These are phyloP conservation scores for Lepisosteus osseus DNA, from an alignment of 2,113 vertebrate species.

Conservation along the genomic window DNA sequence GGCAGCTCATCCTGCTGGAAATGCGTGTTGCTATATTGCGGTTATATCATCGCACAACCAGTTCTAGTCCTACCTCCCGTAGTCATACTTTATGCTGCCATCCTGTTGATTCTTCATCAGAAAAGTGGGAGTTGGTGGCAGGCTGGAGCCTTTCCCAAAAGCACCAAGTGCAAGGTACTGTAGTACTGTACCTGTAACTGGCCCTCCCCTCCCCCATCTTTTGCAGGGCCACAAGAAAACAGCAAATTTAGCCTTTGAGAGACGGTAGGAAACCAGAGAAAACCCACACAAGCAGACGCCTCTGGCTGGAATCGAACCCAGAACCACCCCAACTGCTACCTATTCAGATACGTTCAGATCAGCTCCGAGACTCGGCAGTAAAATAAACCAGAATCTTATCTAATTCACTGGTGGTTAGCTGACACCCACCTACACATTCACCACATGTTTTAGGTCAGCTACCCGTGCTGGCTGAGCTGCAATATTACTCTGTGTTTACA, in stretches of 20 bases:
- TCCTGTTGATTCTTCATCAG: no score
- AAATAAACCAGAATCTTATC: not conserved
- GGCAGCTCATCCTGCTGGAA: no score
- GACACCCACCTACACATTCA: not conserved
- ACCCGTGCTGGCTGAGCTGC: not conserved
- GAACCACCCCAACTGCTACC: not conserved
- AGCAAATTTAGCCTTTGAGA: not conserved
- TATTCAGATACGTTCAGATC: not conserved
- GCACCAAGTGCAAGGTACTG: no score
- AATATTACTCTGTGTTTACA: not conserved
- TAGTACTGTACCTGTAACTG: no score
- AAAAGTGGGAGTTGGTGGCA: no score
- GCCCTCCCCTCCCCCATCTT: not conserved
- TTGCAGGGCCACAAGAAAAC: not conserved
- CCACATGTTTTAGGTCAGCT: not conserved
- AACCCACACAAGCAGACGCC: not conserved
- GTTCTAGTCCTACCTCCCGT: no score
- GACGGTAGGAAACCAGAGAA: no score
- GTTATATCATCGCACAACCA: no score
- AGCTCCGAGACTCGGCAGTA: not conserved
- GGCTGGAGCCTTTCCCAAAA: no score
- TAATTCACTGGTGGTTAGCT: not conserved
- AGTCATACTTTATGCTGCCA: no score
- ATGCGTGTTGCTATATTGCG: no score
- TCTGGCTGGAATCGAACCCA: not conserved